Evolutionary conservation across 2,888 invertebrate species (phyloP), one percentile per base, ranked within the genome.

Genomic region (Amiota communis): DNA sequence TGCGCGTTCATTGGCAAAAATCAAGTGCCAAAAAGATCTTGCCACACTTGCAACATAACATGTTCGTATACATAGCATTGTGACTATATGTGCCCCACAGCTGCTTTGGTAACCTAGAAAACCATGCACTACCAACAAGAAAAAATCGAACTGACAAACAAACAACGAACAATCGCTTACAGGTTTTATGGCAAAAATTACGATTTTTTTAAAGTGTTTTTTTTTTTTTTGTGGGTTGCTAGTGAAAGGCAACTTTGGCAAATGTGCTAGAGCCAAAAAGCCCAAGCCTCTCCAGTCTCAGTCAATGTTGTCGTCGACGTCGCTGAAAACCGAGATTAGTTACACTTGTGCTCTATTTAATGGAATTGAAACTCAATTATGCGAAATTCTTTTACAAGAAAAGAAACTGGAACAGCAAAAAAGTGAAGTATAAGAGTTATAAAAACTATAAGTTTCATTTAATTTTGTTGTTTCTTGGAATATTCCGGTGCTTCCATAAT

Each of bases 271-370:
- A 59, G 15, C 36, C 36, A 36, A 36, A 36, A 36, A 36, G 36
- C 36, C 36, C 6, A 36, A 36, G 36, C 6, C 36, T 36, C 36
- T 6, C 0, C 36, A 6, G 36, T 36, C 36, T 2, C 36, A 36
- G 36, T 36, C 36, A 36, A 36, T 36, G 36, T 36, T 36, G 36
- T 36, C 36, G 36, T 36, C 36, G 3, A 23, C 12, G 51, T 9
- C 51, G 81, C 76, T 78, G 36, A 36, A 36, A 36, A 36, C 36
- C 76, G 77, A 83, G 86, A 87, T 85, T 87, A 86, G 85, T 82
- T 83, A 81, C 85, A 85, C 85, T 85, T 85, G 82, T 83, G 86
- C 86, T 85, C 86, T 81, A 83, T 81, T 85, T 86, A 83, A 82
- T 82, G 81, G 80, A 77, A 82, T 77, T 79, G 78, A 81, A 81